phyloP scores from a whole-genome alignment of 2,888 invertebrate species.

The Drosophila hamatofila region DNA sequence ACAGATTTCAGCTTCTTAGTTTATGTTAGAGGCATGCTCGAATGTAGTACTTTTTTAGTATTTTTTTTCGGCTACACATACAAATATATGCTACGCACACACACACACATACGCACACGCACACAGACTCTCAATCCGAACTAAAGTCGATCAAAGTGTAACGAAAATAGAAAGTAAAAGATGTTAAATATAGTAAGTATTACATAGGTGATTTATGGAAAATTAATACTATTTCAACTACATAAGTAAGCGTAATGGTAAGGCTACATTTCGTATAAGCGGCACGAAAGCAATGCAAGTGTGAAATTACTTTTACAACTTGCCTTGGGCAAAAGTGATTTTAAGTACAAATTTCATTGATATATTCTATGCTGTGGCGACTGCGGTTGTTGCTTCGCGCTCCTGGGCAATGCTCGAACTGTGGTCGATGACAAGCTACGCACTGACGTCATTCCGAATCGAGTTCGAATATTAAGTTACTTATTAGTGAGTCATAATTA shows the following conservation, averaged over 20 bases:
- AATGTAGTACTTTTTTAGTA: not conserved
- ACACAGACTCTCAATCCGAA: constrained; percentile 33
- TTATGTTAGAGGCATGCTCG: constrained; percentile 51
- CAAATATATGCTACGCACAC: constrained; percentile 37
- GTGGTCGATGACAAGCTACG: constrained; percentile 20
- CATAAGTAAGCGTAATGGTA: constrained; percentile 10
- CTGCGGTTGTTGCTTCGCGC: constrained; percentile 27
- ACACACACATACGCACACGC: constrained; percentile 30
- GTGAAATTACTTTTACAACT: constrained; percentile 37
- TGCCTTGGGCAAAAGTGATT: constrained; percentile 26
- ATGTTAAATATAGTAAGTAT: constrained; percentile 37
- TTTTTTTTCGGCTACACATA: constrained; percentile 40
- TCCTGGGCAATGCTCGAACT: constrained; percentile 33
- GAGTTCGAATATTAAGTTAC: constrained; percentile 43
- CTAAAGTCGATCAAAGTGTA: constrained; percentile 51
- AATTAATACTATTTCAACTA: constrained; percentile 18
- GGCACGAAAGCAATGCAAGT: constrained; percentile 50
- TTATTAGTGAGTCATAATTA: constrained; percentile 35
- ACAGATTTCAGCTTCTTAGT: constrained; percentile 59
- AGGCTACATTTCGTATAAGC: constrained; percentile 42
- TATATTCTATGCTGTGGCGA: constrained; percentile 28
- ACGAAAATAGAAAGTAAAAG: constrained; percentile 63
- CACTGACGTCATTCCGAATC: constrained; percentile 30
- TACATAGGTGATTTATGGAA: constrained; percentile 21
- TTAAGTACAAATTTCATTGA: constrained; percentile 9